Evolutionary conservation across 2,797 vertebrate genomes (phyloP).

Genomic region (Malurus leucopterus): DNA sequence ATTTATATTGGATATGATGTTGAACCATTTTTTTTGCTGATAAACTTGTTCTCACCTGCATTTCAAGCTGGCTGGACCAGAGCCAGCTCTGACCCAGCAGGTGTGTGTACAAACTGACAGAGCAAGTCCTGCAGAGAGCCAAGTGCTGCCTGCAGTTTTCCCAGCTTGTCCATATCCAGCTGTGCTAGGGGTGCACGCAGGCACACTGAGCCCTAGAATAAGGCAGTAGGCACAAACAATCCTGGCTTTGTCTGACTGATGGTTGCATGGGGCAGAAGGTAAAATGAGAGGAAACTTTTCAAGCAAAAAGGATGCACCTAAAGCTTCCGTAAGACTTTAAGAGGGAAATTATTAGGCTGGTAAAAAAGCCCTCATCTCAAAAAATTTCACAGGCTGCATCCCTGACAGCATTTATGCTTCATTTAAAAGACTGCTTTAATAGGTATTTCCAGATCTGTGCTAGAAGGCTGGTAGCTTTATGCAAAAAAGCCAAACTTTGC

Average conservation of each 20-base stretch:
- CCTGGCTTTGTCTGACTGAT: not conserved
- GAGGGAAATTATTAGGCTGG: not conserved
- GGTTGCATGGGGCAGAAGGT: not conserved
- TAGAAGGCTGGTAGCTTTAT: not conserved
- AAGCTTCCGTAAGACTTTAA: not conserved
- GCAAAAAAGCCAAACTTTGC: not conserved
- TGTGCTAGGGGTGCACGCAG: not conserved
- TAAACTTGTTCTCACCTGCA: not conserved
- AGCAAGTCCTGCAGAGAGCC: not conserved
- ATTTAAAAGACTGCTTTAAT: not conserved
- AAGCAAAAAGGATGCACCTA: not conserved
- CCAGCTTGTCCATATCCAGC: not conserved
- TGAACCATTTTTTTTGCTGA: not conserved
- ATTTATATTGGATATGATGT: fast-evolving
- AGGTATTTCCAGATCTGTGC: not conserved
- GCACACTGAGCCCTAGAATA: not conserved
- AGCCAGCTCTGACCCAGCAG: not conserved
- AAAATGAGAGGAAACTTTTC: not conserved
- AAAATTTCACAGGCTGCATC: not conserved
- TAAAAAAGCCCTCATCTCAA: not conserved
- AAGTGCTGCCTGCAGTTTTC: not conserved
- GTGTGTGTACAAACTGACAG: not conserved
- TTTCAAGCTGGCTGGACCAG: not conserved
- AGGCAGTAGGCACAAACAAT: not conserved
- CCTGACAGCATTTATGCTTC: not conserved